Evolutionary conservation across 1,140 invertebrate species (phyloP), one percentile per base, ranked within the genome.

Genomic region (Penaeus japonicus): DNA sequence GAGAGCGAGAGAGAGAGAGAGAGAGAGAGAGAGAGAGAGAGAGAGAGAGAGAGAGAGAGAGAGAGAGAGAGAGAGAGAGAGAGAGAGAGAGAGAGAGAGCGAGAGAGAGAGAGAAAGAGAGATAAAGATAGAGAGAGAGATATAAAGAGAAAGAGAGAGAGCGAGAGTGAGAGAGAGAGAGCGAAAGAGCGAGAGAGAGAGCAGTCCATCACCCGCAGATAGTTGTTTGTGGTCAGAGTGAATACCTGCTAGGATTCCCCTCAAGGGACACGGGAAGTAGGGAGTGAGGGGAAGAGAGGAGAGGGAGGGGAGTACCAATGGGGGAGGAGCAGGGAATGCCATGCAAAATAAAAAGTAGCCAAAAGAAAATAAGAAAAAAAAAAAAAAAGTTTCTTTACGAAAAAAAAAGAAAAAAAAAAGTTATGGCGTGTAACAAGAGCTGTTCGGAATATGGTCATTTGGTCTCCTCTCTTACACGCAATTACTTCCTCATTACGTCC

Each of bases 151-250:
- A 83, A 65, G 57, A 27, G 27, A 24, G 53, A 65, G 70, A 53
- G 35, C n/a, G 81, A 32, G 24, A 73, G 47, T 47, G 35, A 84
- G 62, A 22, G 62, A 84, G 59, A 70, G 59, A 73, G 47, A 35
- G 32, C 18, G 32, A 35, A 15, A 22, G 57, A 83, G 18, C 5
- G 57, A 55, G 20, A 59, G 57, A 35, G 30, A 15, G 27, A 39
- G 57, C 57, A 62, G 30, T 62, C 24, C 27, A 17, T 65, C 62
- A 57, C 57, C 79, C 53, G 20, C 20, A n/a, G 53, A 4, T n/a
- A 15, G n/a, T 75, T 84, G 47, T 75, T 84, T 84, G 83, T 75
- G 83, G 83, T 75, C 55, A 55, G 55, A n/a, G 27, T 35, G 18
- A n/a, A 32, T 54, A 54, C 15, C 79, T 27, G 1, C 1, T 18